phyloP scores from a whole-genome alignment of 2,113 vertebrate genomes.

The Anhinga rufa region DNA sequence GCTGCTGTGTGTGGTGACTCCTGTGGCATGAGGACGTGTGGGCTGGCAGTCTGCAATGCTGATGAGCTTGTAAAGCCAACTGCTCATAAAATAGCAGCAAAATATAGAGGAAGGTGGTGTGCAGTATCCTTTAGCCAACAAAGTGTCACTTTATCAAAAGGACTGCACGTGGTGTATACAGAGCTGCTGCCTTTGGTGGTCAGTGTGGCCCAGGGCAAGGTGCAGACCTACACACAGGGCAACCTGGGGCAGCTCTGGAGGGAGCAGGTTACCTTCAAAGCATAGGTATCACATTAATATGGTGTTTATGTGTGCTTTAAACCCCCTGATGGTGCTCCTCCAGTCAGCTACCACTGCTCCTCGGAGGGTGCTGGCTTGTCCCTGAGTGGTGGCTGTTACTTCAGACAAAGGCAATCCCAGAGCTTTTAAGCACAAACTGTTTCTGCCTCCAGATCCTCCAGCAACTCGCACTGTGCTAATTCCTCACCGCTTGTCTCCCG shows the following conservation, averaged over 20 bases:
- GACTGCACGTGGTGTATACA: accelerated
- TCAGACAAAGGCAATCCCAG: neutral
- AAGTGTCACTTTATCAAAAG: neutral
- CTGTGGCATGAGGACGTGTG: accelerated
- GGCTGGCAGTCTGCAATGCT: neutral
- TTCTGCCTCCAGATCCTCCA: neutral
- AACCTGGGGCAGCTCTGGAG: neutral
- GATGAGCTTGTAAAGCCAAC: neutral
- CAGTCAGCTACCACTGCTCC: neutral
- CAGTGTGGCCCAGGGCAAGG: neutral
- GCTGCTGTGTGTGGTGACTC: neutral
- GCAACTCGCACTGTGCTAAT: neutral
- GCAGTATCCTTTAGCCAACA: neutral
- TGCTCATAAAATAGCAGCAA: neutral
- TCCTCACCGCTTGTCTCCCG: accelerated
- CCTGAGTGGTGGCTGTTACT: neutral
- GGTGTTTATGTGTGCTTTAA: neutral
- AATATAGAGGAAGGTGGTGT: neutral
- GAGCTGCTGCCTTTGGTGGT: neutral
- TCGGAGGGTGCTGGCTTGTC: neutral
- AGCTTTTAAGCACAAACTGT: neutral
- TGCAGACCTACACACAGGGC: accelerated
- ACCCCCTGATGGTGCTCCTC: neutral
- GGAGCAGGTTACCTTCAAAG: neutral
- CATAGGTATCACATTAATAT: accelerated